These are phyloP conservation scores for Ginglymostoma cirratum DNA, from an alignment of 2,113 vertebrate genomes.

Conservation along the genomic window DNA sequence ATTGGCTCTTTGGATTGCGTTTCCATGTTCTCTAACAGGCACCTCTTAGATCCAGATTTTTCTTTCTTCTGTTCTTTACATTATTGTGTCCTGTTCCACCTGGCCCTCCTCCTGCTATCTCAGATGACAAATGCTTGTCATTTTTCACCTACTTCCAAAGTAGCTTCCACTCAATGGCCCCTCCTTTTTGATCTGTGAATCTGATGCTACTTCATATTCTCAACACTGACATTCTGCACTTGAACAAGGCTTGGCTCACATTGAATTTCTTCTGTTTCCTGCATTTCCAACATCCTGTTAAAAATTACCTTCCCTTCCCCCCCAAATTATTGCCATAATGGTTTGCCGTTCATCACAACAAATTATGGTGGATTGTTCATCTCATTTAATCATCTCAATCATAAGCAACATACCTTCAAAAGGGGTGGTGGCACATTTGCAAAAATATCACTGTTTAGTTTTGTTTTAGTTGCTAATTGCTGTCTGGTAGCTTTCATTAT, in stretches of 20 bases:
- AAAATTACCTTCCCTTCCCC: neutral
- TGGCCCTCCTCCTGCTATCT: neutral
- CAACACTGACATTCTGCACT: neutral
- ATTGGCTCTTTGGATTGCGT: neutral
- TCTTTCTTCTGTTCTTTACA: neutral
- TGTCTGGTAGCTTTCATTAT: neutral
- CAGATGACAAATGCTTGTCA: neutral
- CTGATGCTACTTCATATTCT: neutral
- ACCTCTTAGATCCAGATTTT: neutral
- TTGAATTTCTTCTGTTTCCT: neutral
- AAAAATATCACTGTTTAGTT: neutral
- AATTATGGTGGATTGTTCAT: neutral
- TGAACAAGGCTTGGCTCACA: neutral
- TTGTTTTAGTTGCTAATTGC: neutral
- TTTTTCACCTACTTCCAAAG: neutral
- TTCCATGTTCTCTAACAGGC: neutral
- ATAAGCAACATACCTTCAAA: neutral
- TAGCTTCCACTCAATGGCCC: neutral
- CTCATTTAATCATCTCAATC: neutral
- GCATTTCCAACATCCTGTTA: neutral
- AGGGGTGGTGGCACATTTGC: neutral
- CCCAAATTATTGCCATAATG: neutral
- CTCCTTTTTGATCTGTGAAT: neutral
- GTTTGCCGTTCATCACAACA: neutral
- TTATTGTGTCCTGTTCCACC: neutral